Conservation (phyloP, 2,113 vertebrate genomes). For the Speoplatyrhinus poulsoni region DNA sequence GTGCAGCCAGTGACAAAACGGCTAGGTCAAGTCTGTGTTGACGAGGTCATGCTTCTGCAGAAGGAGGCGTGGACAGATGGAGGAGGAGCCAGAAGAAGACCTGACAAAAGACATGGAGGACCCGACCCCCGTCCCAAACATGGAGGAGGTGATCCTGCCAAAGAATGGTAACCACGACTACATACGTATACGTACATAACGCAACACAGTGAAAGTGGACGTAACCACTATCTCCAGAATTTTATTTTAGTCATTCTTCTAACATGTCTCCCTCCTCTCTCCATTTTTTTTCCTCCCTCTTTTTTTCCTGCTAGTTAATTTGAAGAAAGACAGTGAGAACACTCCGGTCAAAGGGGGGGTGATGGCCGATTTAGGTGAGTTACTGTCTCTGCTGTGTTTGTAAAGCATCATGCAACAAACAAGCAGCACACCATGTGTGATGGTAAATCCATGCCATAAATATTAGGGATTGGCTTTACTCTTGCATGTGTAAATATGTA, state of each 20-base stretch:
- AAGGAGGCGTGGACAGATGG: constrained; percentile 87
- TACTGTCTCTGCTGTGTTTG: background rate
- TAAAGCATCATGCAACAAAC: background rate
- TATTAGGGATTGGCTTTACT: too few relatives aligned
- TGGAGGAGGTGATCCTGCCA: constrained; percentile 93
- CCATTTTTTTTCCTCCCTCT: background rate
- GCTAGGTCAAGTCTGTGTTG: background rate
- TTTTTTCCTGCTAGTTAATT: constrained; percentile 80
- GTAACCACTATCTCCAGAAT: background rate
- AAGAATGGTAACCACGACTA: constrained; percentile 84
- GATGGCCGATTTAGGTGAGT: constrained; percentile 91
- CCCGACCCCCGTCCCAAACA: constrained; percentile 93
- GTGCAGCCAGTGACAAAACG: background rate
- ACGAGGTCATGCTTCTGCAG: constrained; percentile 47
- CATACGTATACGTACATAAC: background rate
- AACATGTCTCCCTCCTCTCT: background rate
- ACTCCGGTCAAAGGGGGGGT: constrained; percentile 96
- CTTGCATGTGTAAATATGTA: too few relatives aligned
- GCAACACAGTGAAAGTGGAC: background rate
- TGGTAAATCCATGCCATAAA: too few relatives aligned
- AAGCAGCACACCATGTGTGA: too few relatives aligned
- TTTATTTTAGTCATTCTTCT: background rate
- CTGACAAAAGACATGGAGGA: constrained; percentile 99
- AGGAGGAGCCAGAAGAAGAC: constrained; percentile 92
- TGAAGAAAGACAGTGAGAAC: constrained; percentile 98